Percentiles rank a stretch among this genome's conserved stretches.
phyloP scores from a whole-genome alignment of 2,888 invertebrate genomes.

The Lysandra coridon region DNA sequence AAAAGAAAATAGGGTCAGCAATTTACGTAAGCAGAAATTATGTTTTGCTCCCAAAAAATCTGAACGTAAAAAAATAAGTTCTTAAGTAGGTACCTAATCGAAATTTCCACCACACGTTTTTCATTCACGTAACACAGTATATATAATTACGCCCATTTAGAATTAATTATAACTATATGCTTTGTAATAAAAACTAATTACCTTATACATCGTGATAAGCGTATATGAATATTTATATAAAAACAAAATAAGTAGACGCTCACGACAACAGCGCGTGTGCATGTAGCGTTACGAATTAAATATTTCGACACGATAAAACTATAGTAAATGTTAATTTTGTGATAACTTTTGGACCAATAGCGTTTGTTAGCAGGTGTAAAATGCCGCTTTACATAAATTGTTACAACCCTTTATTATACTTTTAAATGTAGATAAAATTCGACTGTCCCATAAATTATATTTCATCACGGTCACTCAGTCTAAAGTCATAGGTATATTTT shows the following conservation, averaged over 20 bases:
- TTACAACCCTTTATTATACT: constrained; percentile 28
- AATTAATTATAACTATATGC: constrained; percentile 30
- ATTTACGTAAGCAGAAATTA: not conserved
- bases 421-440: constrained; percentile 17
- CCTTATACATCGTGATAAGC: constrained; percentile 28
- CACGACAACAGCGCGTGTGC: constrained; percentile 17
- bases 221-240: constrained; percentile 30
- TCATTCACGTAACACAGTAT: constrained; percentile 22
- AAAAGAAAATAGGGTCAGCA: not conserved
- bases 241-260: constrained; percentile 24
- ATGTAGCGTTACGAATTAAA: constrained; percentile 22
- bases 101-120: not conserved
- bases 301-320: constrained; percentile 21
- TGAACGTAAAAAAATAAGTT: not conserved
- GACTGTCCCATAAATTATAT: constrained; percentile 20
- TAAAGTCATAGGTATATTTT: not conserved
- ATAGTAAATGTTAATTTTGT: constrained; percentile 20
- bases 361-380: constrained; percentile 23
- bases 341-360: constrained; percentile 23
- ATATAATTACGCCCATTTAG: constrained; percentile 20
- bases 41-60: not conserved
- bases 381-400: constrained; percentile 20
- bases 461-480: not conserved
- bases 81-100: not conserved
- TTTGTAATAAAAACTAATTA: constrained; percentile 29